phyloP scores from a whole-genome alignment of 2,113 vertebrate species.

The Chaetura pelagica region DNA sequence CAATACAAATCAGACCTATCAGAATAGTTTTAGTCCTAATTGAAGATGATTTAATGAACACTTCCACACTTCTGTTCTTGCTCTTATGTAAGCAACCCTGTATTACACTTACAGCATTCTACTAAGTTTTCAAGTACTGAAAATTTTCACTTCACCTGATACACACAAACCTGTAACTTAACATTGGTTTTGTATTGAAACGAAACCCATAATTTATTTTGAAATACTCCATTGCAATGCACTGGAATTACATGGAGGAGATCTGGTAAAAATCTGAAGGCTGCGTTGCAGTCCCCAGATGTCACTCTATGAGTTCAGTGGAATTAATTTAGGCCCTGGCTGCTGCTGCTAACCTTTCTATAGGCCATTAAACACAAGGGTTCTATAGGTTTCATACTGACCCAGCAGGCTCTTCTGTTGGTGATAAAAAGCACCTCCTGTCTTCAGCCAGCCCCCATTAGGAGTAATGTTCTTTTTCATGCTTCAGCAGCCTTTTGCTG shows the following conservation, averaged over 20 bases:
- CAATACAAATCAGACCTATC: conserved; percentile 36
- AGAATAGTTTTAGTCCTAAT: background rate
- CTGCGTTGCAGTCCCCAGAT: background rate
- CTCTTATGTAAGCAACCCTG: background rate
- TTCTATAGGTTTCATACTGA: background rate
- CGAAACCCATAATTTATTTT: background rate
- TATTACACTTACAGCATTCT: background rate
- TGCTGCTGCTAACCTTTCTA: background rate
- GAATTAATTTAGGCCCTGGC: background rate
- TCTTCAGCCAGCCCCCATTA: background rate
- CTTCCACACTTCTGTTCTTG: background rate
- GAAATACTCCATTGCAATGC: background rate
- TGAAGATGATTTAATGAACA: conserved; percentile 29
- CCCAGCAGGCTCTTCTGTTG: background rate
- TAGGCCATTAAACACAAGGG: background rate
- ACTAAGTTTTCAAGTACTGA: background rate
- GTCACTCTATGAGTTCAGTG: background rate
- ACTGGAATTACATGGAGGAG: background rate
- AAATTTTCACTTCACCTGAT: background rate
- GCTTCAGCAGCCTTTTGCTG: background rate
- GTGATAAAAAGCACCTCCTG: background rate
- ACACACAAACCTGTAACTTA: accelerated
- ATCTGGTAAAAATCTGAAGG: background rate
- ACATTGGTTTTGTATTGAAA: background rate
- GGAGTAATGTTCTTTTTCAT: background rate